These are phyloP conservation scores for Toxotes chatareus DNA, from an alignment of 2,113 vertebrate species.

Conservation along the genomic window DNA sequence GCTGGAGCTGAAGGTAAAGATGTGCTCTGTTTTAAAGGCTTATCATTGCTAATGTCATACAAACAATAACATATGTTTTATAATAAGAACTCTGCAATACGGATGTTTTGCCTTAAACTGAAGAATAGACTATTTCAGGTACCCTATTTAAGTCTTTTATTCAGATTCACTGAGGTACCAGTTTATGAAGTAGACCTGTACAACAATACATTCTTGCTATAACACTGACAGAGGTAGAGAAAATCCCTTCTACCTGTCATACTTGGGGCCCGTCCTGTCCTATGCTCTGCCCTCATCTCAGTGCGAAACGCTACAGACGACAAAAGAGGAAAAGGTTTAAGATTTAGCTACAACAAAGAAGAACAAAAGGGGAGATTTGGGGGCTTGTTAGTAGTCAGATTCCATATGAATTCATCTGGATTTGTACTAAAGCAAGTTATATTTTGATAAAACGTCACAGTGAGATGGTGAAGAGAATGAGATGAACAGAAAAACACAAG, in stretches of 20 bases:
- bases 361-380: neutral
- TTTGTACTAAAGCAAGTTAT: neutral
- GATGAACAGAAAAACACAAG: neutral
- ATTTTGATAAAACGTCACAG: neutral
- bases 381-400: neutral
- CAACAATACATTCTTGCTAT: neutral
- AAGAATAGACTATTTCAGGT: neutral
- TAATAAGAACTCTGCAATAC: neutral
- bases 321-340: neutral
- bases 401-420: neutral
- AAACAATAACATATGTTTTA: neutral
- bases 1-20: neutral
- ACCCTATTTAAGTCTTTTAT: neutral
- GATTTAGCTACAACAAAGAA: neutral
- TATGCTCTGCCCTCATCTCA: slow-evolving; percentile 84
- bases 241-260: slow-evolving; percentile 80
- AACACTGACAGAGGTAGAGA: neutral
- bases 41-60: neutral
- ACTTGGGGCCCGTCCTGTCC: slow-evolving; percentile 82
- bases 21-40: neutral
- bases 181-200: neutral
- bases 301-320: slow-evolving; percentile 79
- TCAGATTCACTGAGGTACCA: neutral
- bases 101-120: neutral
- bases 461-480: neutral